Conservation (phyloP, 1,140 invertebrate species). For the Microplitis mediator region DNA sequence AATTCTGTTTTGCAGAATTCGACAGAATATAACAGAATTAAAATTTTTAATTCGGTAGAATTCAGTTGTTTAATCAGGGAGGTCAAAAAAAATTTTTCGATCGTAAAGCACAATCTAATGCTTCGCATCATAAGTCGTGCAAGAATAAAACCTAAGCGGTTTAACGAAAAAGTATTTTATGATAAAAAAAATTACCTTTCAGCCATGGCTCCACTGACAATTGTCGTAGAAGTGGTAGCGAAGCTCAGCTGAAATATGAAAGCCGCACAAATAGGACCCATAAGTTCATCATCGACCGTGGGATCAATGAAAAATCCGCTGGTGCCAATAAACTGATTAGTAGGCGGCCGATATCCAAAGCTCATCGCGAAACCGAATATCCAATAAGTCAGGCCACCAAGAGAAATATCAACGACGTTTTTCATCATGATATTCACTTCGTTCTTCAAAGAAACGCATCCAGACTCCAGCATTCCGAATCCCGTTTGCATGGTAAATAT, state of each 20-base stretch:
- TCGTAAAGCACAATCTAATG: too few relatives aligned
- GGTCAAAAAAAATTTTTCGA: too few relatives aligned
- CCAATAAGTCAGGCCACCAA: constrained; percentile 94
- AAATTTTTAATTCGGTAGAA: too few relatives aligned
- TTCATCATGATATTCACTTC: constrained; percentile 99
- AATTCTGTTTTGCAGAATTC: too few relatives aligned
- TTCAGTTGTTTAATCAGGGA: too few relatives aligned
- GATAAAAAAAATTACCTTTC: constrained; percentile 69
- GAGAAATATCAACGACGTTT: constrained; percentile 89
- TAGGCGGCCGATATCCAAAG: constrained; percentile 75
- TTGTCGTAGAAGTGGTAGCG: constrained; percentile 89
- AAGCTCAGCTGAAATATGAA: constrained; percentile 89
- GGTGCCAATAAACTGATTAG: constrained; percentile 76
- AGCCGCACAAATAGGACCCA: constrained; percentile 80
- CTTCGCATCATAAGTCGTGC: too few relatives aligned
- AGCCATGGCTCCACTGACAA: constrained; percentile 89
- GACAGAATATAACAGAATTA: too few relatives aligned
- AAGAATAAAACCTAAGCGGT: too few relatives aligned
- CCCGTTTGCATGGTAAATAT: constrained; percentile 98
- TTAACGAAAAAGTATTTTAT: background rate
- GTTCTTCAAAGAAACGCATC: constrained; percentile 90
- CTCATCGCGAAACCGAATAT: constrained; percentile 91
- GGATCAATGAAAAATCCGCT: constrained; percentile 74
- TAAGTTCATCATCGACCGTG: constrained; percentile 69
- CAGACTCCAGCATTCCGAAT: constrained; percentile 93